A percentile compares a stretch with the other conserved stretches of the same genome.
These are phyloP conservation scores for Typhlichthys eigenmanni DNA, from an alignment of 2,797 vertebrate genomes.

Conservation along the genomic window DNA sequence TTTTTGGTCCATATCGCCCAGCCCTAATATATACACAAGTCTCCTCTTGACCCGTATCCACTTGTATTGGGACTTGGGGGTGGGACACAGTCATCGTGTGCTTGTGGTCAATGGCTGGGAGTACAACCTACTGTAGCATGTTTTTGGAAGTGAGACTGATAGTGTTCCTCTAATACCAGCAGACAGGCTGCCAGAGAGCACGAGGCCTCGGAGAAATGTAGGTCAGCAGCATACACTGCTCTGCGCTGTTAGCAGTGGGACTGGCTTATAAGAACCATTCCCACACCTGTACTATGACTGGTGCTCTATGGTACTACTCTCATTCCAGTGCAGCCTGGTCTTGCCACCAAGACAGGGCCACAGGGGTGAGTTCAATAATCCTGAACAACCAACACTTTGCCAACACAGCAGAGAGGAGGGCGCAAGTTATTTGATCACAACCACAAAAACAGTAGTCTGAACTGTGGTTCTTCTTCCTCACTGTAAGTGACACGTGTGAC, in stretches of 20 bases:
- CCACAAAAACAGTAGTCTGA: conserved; percentile 4
- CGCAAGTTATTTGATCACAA: background rate
- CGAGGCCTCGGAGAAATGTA: conserved; percentile 51
- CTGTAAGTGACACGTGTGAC: conserved; percentile 35
- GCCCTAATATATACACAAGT: background rate
- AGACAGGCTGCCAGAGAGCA: conserved; percentile 28
- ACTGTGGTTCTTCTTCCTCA: conserved; percentile 32
- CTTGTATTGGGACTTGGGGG: background rate
- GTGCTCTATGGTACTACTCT: conserved; percentile 20
- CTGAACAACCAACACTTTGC: background rate
- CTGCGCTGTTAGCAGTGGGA: conserved; percentile 30
- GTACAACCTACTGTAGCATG: conserved; percentile 5
- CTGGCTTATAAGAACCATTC: conserved; percentile 27
- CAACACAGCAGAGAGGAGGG: background rate
- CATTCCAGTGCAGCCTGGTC: conserved; percentile 19
- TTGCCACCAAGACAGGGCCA: conserved; percentile 15
- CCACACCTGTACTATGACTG: conserved; percentile 36
- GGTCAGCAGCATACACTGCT: conserved; percentile 53
- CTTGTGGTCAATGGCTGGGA: background rate
- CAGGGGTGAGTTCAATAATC: conserved; percentile 26
- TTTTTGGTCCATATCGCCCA: no score
- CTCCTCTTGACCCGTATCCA: conserved; percentile 8
- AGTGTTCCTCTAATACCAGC: conserved; percentile 36
- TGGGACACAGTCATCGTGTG: background rate
- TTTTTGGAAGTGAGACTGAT: conserved; percentile 10